Percentiles rank a stretch among this genome's conserved stretches.
These are phyloP conservation scores for Pasiphila rectangulata DNA, from an alignment of 2,888 invertebrate species.

Conservation along the genomic window DNA sequence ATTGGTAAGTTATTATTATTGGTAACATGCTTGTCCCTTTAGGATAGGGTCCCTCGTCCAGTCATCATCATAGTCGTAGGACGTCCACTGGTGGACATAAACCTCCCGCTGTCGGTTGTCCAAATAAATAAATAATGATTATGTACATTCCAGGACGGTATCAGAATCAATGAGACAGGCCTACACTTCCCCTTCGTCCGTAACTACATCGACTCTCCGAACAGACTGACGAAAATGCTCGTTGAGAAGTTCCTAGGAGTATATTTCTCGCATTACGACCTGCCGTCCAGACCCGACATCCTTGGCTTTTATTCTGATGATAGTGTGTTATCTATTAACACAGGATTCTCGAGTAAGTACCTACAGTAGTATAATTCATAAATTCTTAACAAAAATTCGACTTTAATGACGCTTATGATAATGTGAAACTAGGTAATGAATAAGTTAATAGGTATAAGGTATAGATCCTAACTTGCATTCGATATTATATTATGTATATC, in stretches of 20 bases:
- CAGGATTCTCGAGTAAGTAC: conserved; percentile 8
- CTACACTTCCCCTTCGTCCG: conserved; percentile 54
- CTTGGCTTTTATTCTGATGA: conserved; percentile 47
- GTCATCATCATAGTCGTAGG: too few relatives aligned
- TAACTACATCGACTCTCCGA: conserved; percentile 48
- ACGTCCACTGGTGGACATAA: too few relatives aligned
- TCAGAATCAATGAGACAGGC: conserved; percentile 55
- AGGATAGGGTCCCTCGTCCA: too few relatives aligned
- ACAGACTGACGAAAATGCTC: conserved; percentile 51
- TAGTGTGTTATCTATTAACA: conserved; percentile 33
- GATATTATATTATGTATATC: too few relatives aligned
- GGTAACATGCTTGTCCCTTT: too few relatives aligned
- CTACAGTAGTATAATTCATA: too few relatives aligned
- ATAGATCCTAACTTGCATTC: too few relatives aligned
- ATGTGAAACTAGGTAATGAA: too few relatives aligned
- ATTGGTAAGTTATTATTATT: conserved; percentile 46
- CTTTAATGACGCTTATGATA: too few relatives aligned
- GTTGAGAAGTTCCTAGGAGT: conserved; percentile 62
- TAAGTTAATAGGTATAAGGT: too few relatives aligned
- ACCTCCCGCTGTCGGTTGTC: not conserved
- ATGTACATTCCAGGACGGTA: conserved; percentile 59
- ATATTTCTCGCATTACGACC: conserved; percentile 62
- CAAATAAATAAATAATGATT: not conserved
- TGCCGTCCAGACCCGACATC: conserved; percentile 37
- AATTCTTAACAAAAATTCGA: too few relatives aligned